Evolutionary conservation across 2,888 invertebrate species (phyloP), one percentile per base, ranked within the genome.

Genomic region (Zonitis immaculata): DNA sequence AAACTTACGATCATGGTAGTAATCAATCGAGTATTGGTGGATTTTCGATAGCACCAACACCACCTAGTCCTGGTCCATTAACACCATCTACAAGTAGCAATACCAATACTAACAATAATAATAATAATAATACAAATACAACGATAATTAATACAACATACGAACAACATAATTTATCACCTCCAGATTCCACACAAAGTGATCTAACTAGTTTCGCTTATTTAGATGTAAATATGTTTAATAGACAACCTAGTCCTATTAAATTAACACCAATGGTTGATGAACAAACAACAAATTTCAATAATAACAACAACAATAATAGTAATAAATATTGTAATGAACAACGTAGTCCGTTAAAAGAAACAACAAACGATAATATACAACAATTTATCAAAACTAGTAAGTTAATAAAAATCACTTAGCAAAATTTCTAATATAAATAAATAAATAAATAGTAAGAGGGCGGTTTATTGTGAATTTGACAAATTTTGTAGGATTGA

Each of bases 1-100:
- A 77, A 50, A 68, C 74, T 57, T 76, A 79, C 61, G 75, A 72
- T 66, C 78, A 54, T 73, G 79, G 68, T 70, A 81, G 70, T 72
- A 81, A 56, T 56, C 76, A 76, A 49, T 76, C 75, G 11, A 76
- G 76, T 59, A 69, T 66, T 18, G 72, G 74, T 20, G 73, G 66
- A 9, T 71, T 71, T 57, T 74, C 75, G 2, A 56, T 65, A 7
- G 71, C 70, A 9, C 67, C 68, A 18, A 65, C 73, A 32, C 71
- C 71, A 3, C 70, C 72, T 11, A 74, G 71, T 54, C 76, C 76
- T 3, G 72, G 73, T 49, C 73, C 76, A 5, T 64, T 68, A 26
- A 67, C 71, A 6, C 67, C 69, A 8, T 65, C 66, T 12, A 57
- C 66, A 8, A 6, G 25, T 25, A 32, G 14, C n/a, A n/a, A n/a